A percentile compares a stretch with the other conserved stretches of the same genome.
These are phyloP conservation scores for Pseudococcus jackbeardsleyi DNA, from an alignment of 2,888 invertebrate genomes.

Conservation along the genomic window DNA sequence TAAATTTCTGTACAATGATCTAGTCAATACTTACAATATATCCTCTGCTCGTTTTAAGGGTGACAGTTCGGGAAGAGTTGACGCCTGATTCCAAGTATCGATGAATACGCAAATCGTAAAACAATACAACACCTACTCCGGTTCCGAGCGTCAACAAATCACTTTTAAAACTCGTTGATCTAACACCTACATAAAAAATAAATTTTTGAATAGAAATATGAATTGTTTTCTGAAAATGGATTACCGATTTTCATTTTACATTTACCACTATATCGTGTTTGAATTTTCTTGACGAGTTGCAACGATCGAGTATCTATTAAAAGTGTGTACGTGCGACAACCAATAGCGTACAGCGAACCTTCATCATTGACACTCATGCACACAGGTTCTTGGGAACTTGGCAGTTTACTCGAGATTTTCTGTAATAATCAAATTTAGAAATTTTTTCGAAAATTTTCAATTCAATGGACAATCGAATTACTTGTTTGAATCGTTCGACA, in stretches of 20 bases:
- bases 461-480: slow-evolving; percentile 67
- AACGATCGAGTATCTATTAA: slow-evolving; percentile 90
- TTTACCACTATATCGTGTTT: slow-evolving; percentile 89
- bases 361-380: slow-evolving; percentile 90
- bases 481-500: slow-evolving; percentile 88
- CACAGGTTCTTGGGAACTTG: slow-evolving; percentile 92
- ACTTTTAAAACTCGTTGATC: slow-evolving; percentile 78
- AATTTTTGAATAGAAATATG: not conserved
- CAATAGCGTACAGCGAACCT: slow-evolving; percentile 88
- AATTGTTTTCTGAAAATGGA: not conserved
- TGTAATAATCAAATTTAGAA: slow-evolving; percentile 68
- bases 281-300: slow-evolving; percentile 81
- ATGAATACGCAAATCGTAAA: slow-evolving; percentile 92
- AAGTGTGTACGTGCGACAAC: slow-evolving; percentile 92
- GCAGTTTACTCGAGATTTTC: slow-evolving; percentile 87
- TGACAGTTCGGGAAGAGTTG: slow-evolving; percentile 88
- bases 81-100: slow-evolving; percentile 93
- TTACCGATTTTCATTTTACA: slow-evolving; percentile 69
- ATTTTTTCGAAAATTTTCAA: not conserved
- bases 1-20: too few relatives aligned
- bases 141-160: slow-evolving; percentile 94
- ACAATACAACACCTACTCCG: slow-evolving; percentile 90
- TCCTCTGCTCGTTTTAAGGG: slow-evolving; percentile 88
- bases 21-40: slow-evolving; percentile 80
- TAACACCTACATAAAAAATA: slow-evolving; percentile 67